Evolutionary conservation across 2,888 invertebrate genomes (phyloP).

Genomic region (Lepidocyrtoides sp.): DNA sequence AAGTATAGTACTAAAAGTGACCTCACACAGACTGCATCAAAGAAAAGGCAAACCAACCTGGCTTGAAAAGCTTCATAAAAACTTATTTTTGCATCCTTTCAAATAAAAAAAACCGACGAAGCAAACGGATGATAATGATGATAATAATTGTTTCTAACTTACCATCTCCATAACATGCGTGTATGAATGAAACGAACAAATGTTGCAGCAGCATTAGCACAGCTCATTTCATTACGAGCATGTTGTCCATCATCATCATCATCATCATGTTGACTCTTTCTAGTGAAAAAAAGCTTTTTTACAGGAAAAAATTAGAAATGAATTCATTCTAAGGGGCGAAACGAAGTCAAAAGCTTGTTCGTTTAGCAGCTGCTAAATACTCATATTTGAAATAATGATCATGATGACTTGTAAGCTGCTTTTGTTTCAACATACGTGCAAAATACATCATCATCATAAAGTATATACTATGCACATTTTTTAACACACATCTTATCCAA

Average conservation of each 20-base stretch:
- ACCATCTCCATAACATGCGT: neutral
- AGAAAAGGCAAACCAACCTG: neutral
- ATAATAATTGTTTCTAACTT: neutral
- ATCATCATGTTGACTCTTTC: conserved; percentile 39
- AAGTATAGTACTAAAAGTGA: conserved; percentile 24
- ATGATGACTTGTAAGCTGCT: conserved; percentile 63
- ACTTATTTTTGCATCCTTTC: conserved; percentile 70
- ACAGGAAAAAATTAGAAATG: conserved; percentile 25
- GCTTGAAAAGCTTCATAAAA: conserved; percentile 59
- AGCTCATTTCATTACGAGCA: neutral
- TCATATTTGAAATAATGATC: conserved; percentile 46
- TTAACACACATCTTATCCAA: neutral
- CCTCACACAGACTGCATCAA: conserved; percentile 51
- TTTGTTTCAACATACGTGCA: conserved; percentile 46
- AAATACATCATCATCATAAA: conserved; percentile 13
- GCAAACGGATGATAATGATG: neutral
- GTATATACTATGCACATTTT: neutral
- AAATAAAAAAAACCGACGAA: neutral
- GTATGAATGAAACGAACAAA: conserved; percentile 47
- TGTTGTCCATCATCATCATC: conserved; percentile 7
- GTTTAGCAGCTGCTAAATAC: conserved; percentile 67
- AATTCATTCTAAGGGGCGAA: conserved; percentile 1
- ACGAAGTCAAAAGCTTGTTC: conserved; percentile 40
- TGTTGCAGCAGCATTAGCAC: neutral
- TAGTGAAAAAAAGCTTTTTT: conserved; percentile 50